phyloP scores from a whole-genome alignment of 2,113 vertebrate genomes.

The Aptenodytes forsteri region DNA sequence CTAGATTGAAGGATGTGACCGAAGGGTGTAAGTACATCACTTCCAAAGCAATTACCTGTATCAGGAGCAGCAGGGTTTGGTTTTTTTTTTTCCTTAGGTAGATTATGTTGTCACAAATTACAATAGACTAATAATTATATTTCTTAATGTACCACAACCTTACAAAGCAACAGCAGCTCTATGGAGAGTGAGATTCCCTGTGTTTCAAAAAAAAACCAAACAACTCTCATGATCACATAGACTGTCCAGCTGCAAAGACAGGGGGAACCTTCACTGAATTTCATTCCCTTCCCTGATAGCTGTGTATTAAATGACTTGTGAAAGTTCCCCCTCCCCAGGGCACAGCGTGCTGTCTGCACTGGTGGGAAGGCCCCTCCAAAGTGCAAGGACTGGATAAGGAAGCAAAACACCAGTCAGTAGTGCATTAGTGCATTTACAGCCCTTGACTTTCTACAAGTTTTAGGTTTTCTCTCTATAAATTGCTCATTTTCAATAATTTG shows the following conservation, averaged over 20 bases:
- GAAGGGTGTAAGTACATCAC: not conserved
- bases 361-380: not conserved
- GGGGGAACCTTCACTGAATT: not conserved
- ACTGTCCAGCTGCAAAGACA: not conserved
- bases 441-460: not conserved
- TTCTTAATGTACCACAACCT: not conserved
- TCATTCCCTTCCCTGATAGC: not conserved
- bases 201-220: not conserved
- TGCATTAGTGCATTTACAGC: not conserved
- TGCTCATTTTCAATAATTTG: not conserved
- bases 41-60: not conserved
- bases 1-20: not conserved
- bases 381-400: not conserved
- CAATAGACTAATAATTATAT: not conserved
- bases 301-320: not conserved
- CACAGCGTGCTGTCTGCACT: fast-evolving
- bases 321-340: not conserved
- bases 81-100: not conserved
- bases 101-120: not conserved
- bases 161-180: not conserved
- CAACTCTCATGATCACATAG: not conserved
- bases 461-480: not conserved
- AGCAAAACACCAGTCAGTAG: not conserved
- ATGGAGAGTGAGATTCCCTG: not conserved
- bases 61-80: not conserved